Conservation (phyloP, 2,113 vertebrate genomes). For the Canis aureus region DNA sequence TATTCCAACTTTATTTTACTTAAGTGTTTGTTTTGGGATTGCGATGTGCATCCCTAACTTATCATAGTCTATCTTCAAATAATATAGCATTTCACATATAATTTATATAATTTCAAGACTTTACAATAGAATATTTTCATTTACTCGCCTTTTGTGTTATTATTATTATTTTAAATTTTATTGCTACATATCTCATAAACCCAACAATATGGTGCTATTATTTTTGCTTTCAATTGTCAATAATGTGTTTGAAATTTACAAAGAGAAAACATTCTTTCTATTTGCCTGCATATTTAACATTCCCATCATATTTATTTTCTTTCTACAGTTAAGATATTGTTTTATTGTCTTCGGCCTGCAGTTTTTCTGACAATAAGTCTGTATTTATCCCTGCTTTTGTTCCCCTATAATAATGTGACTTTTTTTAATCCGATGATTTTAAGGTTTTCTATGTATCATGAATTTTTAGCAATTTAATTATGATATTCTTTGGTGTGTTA, state of each 20-base stretch:
- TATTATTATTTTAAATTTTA: slow-evolving; percentile 6
- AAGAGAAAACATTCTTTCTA: background rate
- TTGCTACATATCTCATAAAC: background rate
- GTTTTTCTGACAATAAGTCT: background rate
- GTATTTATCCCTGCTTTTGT: background rate
- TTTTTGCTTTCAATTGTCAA: background rate
- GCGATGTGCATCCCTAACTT: background rate
- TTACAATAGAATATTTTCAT: background rate
- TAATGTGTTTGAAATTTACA: background rate
- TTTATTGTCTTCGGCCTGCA: background rate
- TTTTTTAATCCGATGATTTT: background rate
- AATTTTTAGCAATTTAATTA: background rate
- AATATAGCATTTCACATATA: background rate
- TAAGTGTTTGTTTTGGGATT: background rate
- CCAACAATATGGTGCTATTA: background rate
- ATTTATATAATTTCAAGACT: background rate
- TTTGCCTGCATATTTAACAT: slow-evolving; percentile 2
- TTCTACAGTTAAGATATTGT: background rate
- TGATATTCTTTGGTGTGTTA: background rate
- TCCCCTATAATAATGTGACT: background rate
- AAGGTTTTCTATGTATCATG: background rate
- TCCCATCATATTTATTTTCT: background rate
- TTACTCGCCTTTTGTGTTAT: background rate
- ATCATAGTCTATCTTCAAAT: background rate
- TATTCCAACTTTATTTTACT: background rate